Conservation (phyloP, 2,888 invertebrate species). For the Chironomus riparius region DNA sequence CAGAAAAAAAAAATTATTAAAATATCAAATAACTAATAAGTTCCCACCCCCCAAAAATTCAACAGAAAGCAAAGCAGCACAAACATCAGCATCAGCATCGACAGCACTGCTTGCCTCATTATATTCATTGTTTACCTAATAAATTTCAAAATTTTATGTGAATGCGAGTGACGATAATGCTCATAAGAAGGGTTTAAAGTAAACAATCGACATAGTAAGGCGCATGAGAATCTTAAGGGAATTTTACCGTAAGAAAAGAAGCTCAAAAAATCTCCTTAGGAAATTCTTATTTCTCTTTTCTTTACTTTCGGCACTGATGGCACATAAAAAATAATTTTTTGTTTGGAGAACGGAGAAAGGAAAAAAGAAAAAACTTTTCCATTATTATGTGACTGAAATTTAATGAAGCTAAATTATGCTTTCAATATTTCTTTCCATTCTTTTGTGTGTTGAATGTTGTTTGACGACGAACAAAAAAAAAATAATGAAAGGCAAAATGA, state of each 20-base stretch:
- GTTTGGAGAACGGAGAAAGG: not conserved
- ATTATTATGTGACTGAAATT: slow-evolving; percentile 28
- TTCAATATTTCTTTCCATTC: slow-evolving; percentile 8
- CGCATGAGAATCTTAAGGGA: not conserved
- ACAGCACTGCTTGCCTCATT: no score
- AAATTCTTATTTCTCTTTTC: not conserved
- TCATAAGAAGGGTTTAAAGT: slow-evolving; percentile 24
- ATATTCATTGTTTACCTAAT: slow-evolving; percentile 17
- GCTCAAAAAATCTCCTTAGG: not conserved
- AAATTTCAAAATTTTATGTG: slow-evolving; percentile 25
- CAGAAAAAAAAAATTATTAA: no score
- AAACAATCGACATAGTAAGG: slow-evolving; percentile 4
- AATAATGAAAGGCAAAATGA: not conserved
- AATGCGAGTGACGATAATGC: slow-evolving; percentile 24
- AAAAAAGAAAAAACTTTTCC: slow-evolving; percentile 6
- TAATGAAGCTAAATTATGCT: slow-evolving; percentile 27
- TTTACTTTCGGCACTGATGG: not conserved
- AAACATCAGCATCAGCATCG: no score
- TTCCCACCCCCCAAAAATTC: no score
- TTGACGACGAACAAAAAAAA: not conserved
- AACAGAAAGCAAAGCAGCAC: no score
- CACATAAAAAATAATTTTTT: not conserved
- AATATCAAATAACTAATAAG: no score
- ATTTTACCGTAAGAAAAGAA: not conserved
- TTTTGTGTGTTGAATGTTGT: no score